Base-by-base conservation (phyloP, 2,113 vertebrate genomes). In the Apodemus sylvaticus region DNA sequence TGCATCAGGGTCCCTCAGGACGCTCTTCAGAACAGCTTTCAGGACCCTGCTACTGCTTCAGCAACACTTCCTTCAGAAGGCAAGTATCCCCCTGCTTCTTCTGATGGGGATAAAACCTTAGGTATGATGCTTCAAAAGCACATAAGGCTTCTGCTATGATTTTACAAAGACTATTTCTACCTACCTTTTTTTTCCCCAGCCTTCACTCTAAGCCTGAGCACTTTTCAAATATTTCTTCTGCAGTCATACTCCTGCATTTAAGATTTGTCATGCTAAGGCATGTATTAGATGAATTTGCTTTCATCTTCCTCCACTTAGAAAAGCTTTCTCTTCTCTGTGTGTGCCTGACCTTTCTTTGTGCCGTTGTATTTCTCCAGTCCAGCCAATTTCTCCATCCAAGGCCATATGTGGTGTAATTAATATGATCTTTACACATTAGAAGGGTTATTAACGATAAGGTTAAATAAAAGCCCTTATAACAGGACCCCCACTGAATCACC, bases 261-360 rank as follows among this genome's bases (percentile, higher is more conserved):
- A 77, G 62, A 68, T 4, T n/a, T 53, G 42, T 86, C 90, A 86
- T 78, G 68, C 85, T 86, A 42, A 89, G 81, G 86, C 14, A 7
- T 89, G 29, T 58, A 64, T 42, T 86, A 16, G 71, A 70, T 91
- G 62, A 70, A 74, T 95, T 86, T 95, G n/a, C 68, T 96, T 92
- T 96, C 62, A 76, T 95, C 95, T 92, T 68, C 81, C 48, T 93
- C 58, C 90, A 20, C 83, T 90, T 48, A 88, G 76, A 91, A 96
- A 51, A n/a, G 39, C 48, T 96, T 94, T 86, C 77, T 96, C 94
- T 96, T 89, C 89, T 93, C 86, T 0, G 0, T 51, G 86, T 66
- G 60, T 91, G 66, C 45, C 93, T 96, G 94, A 95, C 88, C 92
- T 95, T 62, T 91, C 78, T 94, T 88, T 94, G 86, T 51, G 86